Evolutionary conservation across 2,113 vertebrate species (phyloP).

Genomic region (Neopipo cinnamomea): DNA sequence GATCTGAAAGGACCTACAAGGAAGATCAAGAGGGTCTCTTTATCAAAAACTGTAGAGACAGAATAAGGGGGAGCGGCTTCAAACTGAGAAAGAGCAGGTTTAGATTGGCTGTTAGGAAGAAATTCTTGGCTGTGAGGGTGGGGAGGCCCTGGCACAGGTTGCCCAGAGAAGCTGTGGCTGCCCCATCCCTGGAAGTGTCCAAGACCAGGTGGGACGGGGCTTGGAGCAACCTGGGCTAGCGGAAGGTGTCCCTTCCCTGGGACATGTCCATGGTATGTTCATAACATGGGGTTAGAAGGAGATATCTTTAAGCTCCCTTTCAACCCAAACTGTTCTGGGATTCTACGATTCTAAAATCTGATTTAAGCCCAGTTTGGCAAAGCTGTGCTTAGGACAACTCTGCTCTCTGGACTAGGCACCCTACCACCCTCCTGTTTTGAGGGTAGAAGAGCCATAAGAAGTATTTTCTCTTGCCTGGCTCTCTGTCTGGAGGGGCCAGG

Average conservation of each 20-base stretch:
- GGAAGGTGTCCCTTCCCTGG: background rate
- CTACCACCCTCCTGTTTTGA: background rate
- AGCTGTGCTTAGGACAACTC: background rate
- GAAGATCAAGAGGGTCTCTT: background rate
- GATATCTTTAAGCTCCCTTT: background rate
- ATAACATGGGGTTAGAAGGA: background rate
- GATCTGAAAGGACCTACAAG: background rate
- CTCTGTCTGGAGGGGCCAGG: background rate
- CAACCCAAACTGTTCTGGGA: background rate
- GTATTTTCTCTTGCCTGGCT: background rate
- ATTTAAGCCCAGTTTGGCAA: background rate
- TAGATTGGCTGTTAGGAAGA: background rate
- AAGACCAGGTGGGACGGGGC: background rate
- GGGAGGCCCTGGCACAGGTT: background rate
- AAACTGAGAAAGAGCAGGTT: background rate
- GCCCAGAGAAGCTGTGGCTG: background rate
- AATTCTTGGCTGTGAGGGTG: background rate
- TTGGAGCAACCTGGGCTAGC: background rate
- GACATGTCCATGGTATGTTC: background rate
- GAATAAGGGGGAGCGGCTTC: background rate
- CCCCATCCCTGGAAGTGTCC: background rate
- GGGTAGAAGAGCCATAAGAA: background rate
- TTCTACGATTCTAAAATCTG: background rate
- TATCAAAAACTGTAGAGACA: background rate
- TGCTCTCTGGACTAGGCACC: background rate